Percentiles rank a stretch among this genome's conserved stretches.
These are phyloP conservation scores for Tachina grossa DNA, from an alignment of 2,888 invertebrate genomes.

Conservation along the genomic window DNA sequence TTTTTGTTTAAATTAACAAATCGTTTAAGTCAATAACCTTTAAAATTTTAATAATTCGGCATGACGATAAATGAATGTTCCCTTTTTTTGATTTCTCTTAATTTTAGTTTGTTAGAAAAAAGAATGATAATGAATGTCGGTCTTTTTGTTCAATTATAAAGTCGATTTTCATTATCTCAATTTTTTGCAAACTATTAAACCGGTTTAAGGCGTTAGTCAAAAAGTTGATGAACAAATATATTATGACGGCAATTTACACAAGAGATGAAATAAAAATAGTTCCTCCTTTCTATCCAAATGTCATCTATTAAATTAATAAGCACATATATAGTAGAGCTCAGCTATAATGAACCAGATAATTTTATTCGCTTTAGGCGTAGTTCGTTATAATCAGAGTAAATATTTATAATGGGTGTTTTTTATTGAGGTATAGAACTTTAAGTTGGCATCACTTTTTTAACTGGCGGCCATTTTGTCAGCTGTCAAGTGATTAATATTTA, in stretches of 20 bases:
- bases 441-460: too few species aligned
- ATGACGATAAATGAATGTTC: background rate
- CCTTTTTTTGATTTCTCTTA: background rate
- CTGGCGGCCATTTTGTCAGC: too few species aligned
- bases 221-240: background rate
- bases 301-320: background rate
- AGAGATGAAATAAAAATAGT: background rate
- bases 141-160: constrained; percentile 1
- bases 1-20: constrained; percentile 1
- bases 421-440: too few species aligned
- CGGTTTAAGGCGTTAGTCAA: constrained; percentile 5
- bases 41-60: background rate
- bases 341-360: too few species aligned
- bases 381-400: too few species aligned
- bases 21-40: constrained; percentile 20
- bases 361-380: too few species aligned
- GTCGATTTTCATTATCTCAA: constrained; percentile 3
- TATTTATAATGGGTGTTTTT: too few species aligned
- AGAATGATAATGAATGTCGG: background rate
- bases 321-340: too few species aligned
- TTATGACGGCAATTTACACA: background rate
- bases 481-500: too few species aligned
- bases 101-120: background rate
- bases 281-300: constrained; percentile 17
- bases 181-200: constrained; percentile 15